Percentiles rank a stretch among this genome's conserved stretches.
Conservation (phyloP, 2,113 vertebrate species). For the Leucoraja erinaceus region DNA sequence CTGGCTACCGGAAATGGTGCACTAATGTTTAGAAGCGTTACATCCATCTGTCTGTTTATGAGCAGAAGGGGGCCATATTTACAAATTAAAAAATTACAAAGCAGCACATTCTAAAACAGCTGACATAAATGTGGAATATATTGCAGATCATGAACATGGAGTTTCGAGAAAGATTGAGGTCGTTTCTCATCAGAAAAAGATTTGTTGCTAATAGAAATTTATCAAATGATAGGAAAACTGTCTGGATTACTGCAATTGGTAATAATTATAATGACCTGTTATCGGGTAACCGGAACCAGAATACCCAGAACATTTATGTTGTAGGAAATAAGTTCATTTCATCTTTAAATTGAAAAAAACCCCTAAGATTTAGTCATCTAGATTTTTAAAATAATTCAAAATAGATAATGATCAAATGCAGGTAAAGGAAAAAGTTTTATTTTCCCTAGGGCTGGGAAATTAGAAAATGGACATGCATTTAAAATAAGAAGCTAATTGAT, state of each 20-base stretch:
- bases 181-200: background rate
- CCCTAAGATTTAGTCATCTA: too few relatives aligned
- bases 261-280: background rate
- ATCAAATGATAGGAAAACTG: too few relatives aligned
- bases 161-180: background rate
- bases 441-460: too few relatives aligned
- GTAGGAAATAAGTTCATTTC: background rate
- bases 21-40: constrained; percentile 2
- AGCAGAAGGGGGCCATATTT: background rate
- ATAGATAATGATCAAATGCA: too few relatives aligned
- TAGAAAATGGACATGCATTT: too few relatives aligned
- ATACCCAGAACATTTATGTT: background rate
- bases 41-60: constrained; percentile 11
- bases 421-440: too few relatives aligned
- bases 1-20: background rate
- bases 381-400: too few relatives aligned
- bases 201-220: background rate
- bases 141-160: background rate
- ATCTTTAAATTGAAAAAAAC: background rate
- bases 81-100: background rate
- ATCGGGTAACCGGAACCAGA: background rate
- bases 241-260: background rate
- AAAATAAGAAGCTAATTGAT: too few relatives aligned
- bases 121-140: background rate
- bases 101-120: background rate